These are phyloP conservation scores for Diuraphis noxia DNA, from an alignment of 1,140 invertebrate species.

Conservation along the genomic window DNA sequence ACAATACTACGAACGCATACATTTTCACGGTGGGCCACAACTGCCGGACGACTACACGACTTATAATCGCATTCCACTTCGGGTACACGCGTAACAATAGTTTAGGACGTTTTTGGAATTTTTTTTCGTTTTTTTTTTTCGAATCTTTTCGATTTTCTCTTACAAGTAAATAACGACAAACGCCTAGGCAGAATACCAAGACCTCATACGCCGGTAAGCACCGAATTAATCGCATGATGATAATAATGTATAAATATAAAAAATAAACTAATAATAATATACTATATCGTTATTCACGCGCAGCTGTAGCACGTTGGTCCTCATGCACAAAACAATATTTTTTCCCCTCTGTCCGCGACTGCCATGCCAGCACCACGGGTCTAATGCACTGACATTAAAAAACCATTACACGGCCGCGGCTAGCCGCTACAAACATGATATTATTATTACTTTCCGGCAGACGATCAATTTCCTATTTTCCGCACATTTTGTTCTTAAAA, in stretches of 20 bases:
- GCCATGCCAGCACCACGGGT: neutral
- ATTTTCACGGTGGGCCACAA: neutral
- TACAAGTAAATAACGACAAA: neutral
- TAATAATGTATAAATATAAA: neutral
- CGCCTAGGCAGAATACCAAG: neutral
- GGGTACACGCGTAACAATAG: neutral
- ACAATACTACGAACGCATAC: neutral
- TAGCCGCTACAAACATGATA: conserved; percentile 2
- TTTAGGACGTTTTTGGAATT: neutral
- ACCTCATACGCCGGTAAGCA: neutral
- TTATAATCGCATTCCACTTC: neutral
- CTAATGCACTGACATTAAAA: conserved; percentile 18
- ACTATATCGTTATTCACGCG: neutral
- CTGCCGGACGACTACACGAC: neutral
- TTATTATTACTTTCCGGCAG: neutral
- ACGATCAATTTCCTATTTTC: conserved; percentile 11
- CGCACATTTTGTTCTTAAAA: neutral
- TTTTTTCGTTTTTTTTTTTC: neutral
- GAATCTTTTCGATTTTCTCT: neutral
- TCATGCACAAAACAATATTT: neutral
- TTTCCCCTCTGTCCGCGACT: neutral
- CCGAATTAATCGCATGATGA: neutral
- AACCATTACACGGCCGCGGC: neutral
- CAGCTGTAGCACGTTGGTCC: neutral
- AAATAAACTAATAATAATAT: neutral